Evolutionary conservation across 2,113 vertebrate species (phyloP).

Genomic region (Lipophrys pholis): DNA sequence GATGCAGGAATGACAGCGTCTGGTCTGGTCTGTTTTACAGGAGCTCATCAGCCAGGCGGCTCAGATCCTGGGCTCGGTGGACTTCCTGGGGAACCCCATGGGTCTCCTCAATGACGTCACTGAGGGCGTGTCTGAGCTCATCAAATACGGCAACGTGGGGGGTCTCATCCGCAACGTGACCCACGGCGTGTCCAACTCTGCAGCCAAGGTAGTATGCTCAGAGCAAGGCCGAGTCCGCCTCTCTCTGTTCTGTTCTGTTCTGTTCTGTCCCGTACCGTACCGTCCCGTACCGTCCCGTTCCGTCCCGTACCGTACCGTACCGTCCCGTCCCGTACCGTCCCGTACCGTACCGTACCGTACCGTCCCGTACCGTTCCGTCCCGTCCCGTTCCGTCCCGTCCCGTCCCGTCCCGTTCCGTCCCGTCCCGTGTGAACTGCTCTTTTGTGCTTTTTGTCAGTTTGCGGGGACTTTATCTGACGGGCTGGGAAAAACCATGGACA

Average conservation of each 20-base stretch:
- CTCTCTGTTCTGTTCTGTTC: too few species aligned
- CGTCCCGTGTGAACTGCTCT: too few species aligned
- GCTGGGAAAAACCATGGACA: constrained; percentile 98
- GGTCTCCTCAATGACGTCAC: constrained; percentile 95
- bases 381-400: too few species aligned
- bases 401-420: too few species aligned
- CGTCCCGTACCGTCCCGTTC: too few species aligned
- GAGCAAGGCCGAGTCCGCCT: too few species aligned
- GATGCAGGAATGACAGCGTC: too few species aligned
- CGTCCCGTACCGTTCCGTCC: too few species aligned
- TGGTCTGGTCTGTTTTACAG: constrained; percentile 78
- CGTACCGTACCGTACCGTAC: too few species aligned
- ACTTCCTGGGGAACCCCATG: constrained; percentile 98
- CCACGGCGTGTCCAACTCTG: constrained; percentile 97
- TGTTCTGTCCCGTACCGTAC: too few species aligned
- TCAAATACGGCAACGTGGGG: constrained; percentile 95
- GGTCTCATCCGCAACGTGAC: constrained; percentile 97
- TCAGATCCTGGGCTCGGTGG: constrained; percentile 95
- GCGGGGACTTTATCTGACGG: constrained; percentile 96
- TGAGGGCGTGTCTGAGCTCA: constrained; percentile 93
- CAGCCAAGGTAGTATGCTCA: constrained; percentile 90
- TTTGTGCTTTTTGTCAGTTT: constrained; percentile 82
- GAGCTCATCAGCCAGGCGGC: constrained; percentile 97
- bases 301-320: too few species aligned
- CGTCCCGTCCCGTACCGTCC: too few species aligned